A percentile compares a stretch with the other conserved stretches of the same genome.
These are phyloP conservation scores for Microtus montanus DNA, from an alignment of 2,113 vertebrate genomes.

Conservation along the genomic window DNA sequence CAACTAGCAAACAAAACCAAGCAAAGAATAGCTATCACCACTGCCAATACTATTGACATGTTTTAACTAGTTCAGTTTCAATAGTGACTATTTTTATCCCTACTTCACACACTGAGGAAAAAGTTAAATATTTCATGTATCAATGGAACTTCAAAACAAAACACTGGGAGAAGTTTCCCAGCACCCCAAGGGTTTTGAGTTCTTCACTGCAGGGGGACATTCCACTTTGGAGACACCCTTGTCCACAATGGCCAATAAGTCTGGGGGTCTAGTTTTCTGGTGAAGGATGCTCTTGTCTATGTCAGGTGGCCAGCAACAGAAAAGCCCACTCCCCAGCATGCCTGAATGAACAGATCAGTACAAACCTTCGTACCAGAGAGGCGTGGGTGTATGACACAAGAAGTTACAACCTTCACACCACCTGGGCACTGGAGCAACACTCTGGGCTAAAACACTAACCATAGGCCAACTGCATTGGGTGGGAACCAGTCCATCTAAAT, in stretches of 20 bases:
- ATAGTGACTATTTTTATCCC: not conserved
- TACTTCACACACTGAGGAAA: not conserved
- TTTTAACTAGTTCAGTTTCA: not conserved
- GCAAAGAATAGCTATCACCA: not conserved
- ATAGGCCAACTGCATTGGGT: rapidly evolving
- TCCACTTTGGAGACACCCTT: not conserved
- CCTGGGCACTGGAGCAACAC: not conserved
- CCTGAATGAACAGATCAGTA: not conserved
- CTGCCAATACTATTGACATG: not conserved
- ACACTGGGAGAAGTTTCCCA: not conserved
- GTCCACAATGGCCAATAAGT: not conserved
- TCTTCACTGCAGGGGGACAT: not conserved
- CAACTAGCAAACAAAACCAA: not conserved
- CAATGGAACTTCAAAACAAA: not conserved
- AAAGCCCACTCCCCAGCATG: too few relatives aligned
- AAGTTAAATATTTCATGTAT: not conserved
- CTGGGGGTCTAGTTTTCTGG: not conserved
- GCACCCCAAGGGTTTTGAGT: not conserved
- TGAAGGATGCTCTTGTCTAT: not conserved
- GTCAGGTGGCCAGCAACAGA: not conserved
- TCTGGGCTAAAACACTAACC: not conserved
- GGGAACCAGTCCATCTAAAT: not conserved
- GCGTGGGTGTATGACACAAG: not conserved
- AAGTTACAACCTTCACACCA: not conserved
- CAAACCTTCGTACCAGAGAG: not conserved